Base-by-base conservation (phyloP, 2,888 invertebrate species). In the Drosophila mettleri region DNA sequence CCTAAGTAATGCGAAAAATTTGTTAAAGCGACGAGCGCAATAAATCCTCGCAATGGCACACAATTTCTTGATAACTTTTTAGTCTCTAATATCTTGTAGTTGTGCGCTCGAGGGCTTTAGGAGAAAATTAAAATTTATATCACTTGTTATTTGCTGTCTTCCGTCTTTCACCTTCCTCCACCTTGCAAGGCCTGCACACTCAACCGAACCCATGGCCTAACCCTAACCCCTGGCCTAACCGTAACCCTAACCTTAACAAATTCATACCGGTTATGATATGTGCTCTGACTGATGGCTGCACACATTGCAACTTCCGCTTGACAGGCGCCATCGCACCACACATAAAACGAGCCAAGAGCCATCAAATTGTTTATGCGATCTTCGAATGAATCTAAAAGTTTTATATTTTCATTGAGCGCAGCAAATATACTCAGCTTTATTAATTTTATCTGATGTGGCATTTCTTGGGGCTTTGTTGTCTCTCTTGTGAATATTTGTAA, bases 1-100 rank as follows among this genome's bases (percentile, higher is more conserved):
- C 76, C 77, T 83, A 88, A 85, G 79, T 89, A 89, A 86, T 86
- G 86, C 80, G 74, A 68, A 89, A 87, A 86, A 86, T 86, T 86
- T 86, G 89, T 87, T 86, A 86, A 89, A 74, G 68, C 83, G 89
- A 86, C 89, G 85, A 82, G 77, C 74, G 74, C 69, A 86, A 86
- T 89, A 87, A 87, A 86, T 86, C 88, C 89, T 63, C 70, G 82
- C 86, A 87, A 86, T 85, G 83, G 83, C 83, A 83, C 75, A 78
- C 86, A 83, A 68, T 80, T 71, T 77, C 88, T 71, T 88, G 86
- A 83, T 88, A 86, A 77, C 84, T 71, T 88, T 82, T 80, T 74
- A 79, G 86, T 83, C 80, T 69, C 78, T 65, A 69, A 78, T 75
- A 70, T 74, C 66, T 61, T 66, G 75, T 66, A 74, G 75, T 65